Evolutionary conservation across 2,888 invertebrate genomes (phyloP).

Genomic region (Byasa hedistus): DNA sequence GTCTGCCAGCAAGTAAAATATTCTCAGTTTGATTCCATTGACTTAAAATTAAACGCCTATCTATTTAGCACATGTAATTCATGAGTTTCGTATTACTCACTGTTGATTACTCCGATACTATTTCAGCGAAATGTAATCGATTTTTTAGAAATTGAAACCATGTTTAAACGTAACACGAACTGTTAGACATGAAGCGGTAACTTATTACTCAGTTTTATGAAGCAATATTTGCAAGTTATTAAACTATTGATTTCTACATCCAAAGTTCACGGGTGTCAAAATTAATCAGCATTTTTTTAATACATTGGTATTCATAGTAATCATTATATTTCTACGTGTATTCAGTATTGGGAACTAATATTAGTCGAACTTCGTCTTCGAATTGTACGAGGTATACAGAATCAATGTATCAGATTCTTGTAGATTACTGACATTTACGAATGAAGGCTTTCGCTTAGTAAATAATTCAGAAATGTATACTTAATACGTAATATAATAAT

Average conservation of each 20-base stretch:
- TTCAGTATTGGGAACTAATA: not conserved
- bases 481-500: no score
- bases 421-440: no score
- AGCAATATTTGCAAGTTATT: not conserved
- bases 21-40: not conserved
- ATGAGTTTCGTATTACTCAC: not conserved
- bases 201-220: not conserved
- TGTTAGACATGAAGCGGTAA: not conserved
- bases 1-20: not conserved
- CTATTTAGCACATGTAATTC: not conserved
- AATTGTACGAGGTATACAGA: no score
- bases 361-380: no score
- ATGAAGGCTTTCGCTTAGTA: no score
- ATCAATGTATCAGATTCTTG: no score
- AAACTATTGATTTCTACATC: not conserved
- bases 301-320: constrained; percentile 2
- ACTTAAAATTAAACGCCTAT: not conserved
- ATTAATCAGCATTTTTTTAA: not conserved
- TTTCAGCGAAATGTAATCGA: not conserved
- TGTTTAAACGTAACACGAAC: not conserved
- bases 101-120: not conserved
- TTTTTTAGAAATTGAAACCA: not conserved
- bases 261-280: not conserved
- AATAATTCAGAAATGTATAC: no score
- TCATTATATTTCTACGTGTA: not conserved